These are phyloP conservation scores for Gyrodactylus salaris DNA, from an alignment of 1,140 invertebrate genomes.

Conservation along the genomic window DNA sequence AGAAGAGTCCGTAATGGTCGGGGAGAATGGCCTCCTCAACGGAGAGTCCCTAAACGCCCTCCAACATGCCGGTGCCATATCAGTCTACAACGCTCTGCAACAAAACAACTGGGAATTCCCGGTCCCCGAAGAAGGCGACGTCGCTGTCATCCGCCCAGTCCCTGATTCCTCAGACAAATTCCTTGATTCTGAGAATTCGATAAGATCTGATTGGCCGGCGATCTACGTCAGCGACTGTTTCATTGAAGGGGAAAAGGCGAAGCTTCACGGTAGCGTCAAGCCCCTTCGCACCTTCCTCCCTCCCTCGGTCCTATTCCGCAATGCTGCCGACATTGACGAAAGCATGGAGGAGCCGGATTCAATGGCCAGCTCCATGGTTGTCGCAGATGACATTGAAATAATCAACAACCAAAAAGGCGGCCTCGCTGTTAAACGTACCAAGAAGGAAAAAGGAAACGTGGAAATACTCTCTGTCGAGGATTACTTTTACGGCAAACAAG, in stretches of 20 bases:
- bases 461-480: background rate
- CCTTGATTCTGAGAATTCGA: conserved; percentile 1
- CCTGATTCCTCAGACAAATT: background rate
- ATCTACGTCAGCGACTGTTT: conserved; percentile 1
- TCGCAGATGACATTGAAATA: background rate
- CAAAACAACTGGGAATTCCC: conserved; percentile 4
- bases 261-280: background rate
- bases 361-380: background rate
- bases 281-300: background rate
- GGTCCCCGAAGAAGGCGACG: background rate
- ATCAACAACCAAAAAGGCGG: background rate
- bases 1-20: background rate
- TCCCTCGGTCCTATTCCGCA: background rate
- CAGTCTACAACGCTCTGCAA: conserved; percentile 2
- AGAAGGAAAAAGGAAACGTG: background rate
- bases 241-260: conserved; percentile 2
- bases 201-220: background rate
- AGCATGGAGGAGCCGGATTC: background rate
- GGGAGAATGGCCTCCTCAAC: background rate
- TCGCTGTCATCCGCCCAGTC: background rate
- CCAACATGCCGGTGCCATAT: conserved; percentile 3
- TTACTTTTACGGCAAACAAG: background rate
- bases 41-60: conserved; percentile 4
- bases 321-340: conserved; percentile 2
- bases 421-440: background rate